Base-by-base conservation (phyloP, 2,888 invertebrate species). In the Napeogenes sylphis region DNA sequence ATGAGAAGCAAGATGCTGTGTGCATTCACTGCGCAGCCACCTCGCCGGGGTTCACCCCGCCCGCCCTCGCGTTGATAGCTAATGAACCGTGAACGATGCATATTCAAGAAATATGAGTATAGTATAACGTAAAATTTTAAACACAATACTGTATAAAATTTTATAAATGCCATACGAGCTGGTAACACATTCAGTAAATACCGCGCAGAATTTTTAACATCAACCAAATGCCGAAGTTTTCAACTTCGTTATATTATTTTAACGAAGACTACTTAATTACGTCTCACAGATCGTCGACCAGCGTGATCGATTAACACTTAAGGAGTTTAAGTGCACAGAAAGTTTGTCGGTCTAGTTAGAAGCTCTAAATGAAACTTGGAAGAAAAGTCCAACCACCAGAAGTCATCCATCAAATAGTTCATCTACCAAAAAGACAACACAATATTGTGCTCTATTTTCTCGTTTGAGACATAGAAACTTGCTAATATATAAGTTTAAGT, bases 221-320 rank as follows among this genome's bases (percentile, higher is more conserved):
- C 35, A 45, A n/a, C 51, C 51, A 51, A 51, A 10, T 59, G 14
- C 10, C 32, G 42, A 45, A 59, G 32, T 46, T 47, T 53, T 61
- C 10, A 13, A 12, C 33, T 58, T 21, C 4, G 14, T 42, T 56
- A 45, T 32, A 55, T 58, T 64, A 58, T 60, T 45, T 59, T 42
- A 51, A 55, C 56, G 54, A 30, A 58, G 58, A 64, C 61, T 62
- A 55, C 64, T 68, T 68, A 70, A 67, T 66, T 70, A 71, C 67
- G 71, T 75, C 79, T 76, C 71, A 76, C 77, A 80, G 83, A 81
- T 80, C 81, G 76, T 83, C 82, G 83, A 73, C 78, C 77, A 83
- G 71, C 75, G 82, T 85, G 84, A 86, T 86, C 83, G 85, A 85
- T 86, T 82, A 85, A 80, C 77, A 80, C 80, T 84, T 76, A 75